These are phyloP conservation scores for Cheirogaleus major DNA, from an alignment of 2,797 vertebrate species.

Conservation along the genomic window DNA sequence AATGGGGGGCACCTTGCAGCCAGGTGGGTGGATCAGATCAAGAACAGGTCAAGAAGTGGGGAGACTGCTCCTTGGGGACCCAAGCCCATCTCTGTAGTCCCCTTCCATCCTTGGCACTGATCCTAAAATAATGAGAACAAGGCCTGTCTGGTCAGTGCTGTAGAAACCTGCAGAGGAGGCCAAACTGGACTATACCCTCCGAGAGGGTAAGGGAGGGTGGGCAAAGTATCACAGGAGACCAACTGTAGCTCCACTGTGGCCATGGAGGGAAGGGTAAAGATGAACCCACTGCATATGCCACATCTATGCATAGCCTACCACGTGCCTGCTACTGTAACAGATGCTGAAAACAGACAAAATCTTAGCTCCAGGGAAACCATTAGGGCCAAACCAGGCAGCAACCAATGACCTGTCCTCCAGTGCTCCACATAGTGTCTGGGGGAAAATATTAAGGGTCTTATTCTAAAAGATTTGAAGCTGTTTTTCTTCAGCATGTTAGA, in stretches of 20 bases:
- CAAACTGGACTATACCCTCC: neutral
- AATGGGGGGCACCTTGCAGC: neutral
- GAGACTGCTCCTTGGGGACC: neutral
- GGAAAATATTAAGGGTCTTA: neutral
- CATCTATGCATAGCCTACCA: neutral
- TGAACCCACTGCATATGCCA: neutral
- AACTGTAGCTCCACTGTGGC: neutral
- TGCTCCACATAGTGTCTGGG: neutral
- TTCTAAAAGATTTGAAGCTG: neutral
- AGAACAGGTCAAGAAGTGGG: neutral
- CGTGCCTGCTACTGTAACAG: neutral
- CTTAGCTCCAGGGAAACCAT: neutral
- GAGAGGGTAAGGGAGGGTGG: neutral
- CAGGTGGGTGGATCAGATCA: neutral
- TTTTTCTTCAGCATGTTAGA: slow-evolving; percentile 35
- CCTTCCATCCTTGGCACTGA: neutral
- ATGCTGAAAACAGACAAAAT: neutral
- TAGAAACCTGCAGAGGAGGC: neutral
- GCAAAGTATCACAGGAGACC: neutral
- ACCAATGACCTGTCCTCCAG: neutral
- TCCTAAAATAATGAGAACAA: neutral
- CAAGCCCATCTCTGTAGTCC: neutral
- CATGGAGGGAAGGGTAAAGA: neutral
- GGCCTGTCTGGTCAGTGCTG: neutral
- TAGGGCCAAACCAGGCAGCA: neutral